Base-by-base conservation (phyloP, 2,888 invertebrate genomes). In the Callosobruchus maculatus region DNA sequence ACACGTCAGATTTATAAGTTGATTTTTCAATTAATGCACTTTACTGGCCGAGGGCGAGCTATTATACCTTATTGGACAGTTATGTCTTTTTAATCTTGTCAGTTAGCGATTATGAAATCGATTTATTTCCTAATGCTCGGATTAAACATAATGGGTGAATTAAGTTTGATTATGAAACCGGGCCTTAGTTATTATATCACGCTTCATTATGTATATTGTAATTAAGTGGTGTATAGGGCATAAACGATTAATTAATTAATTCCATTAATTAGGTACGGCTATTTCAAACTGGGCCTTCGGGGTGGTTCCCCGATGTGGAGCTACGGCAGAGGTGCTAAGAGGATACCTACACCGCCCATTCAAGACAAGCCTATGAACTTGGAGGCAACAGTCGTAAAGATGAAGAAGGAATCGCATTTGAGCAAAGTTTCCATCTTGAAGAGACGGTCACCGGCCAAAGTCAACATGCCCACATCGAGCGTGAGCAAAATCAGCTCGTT, bases 241-340 rank as follows among this genome's bases (percentile, higher is more conserved):
- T 26, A 26, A 2, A 26, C 2, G 7, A 7, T 26, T 26, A 26
- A 26, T 7, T 26, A 4, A 26, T 26, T 49, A 18, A 13, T 49
- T 49, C 13, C 13, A 49, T 49, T 49, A 1, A 49, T 49, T 0
- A 88, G 91, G 70, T 90, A 88, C 82, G 89, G 89, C 0, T 92
- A 91, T 84, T 88, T 90, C 79, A 91, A 90, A 81, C 87, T 91
- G 1, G 94, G 90, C 20, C 81, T 93, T 2, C 86, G 90, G 76
- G 93, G 93, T 22, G 93, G 93, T 4, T 90, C 92, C 0, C 92
- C 92, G 0, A 90, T 92, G 87, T 92, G 92, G 92, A 87, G 88
- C 73, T 87, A 85, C 69, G 84, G 85, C 83, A 87, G 84, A 80
- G 88, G 79, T 79, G 87, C 84, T 71, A 88, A 85, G 81, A 84